Evolutionary conservation across 2,113 vertebrate species (phyloP).

Genomic region (Varanus salvator): DNA sequence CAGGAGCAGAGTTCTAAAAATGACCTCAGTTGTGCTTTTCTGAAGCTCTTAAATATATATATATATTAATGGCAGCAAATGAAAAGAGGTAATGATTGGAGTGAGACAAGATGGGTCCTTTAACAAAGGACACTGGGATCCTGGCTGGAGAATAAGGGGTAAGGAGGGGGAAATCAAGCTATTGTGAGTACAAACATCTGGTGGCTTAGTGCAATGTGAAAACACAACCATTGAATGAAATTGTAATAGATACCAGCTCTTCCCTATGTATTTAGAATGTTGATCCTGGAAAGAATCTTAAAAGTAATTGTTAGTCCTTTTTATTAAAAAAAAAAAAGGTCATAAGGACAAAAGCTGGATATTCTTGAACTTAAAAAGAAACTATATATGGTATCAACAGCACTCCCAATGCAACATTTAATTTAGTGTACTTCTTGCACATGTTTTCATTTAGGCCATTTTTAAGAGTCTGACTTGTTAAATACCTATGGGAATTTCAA

Average conservation of each 20-base stretch:
- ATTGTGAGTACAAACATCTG: no score
- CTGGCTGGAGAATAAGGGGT: no score
- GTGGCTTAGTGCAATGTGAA: no score
- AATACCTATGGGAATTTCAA: conserved; percentile 75
- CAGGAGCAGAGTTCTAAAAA: no score
- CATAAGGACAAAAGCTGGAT: conserved; percentile 22
- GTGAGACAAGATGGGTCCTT: no score
- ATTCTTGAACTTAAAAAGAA: background rate
- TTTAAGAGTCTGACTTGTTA: conserved; percentile 69
- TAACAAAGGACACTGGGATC: no score
- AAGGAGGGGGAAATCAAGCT: no score
- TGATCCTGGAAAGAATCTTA: conserved; percentile 34
- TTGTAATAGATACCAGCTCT: background rate
- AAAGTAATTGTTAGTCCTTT: conserved; percentile 20
- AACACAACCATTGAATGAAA: background rate
- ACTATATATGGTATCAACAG: conserved; percentile 52
- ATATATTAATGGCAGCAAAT: no score
- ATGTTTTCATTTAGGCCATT: conserved; percentile 64
- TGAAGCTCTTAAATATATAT: no score
- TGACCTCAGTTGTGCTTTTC: no score
- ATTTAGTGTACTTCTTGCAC: conserved; percentile 44
- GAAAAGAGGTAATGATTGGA: no score
- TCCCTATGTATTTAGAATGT: background rate
- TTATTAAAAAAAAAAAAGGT: background rate
- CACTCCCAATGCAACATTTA: conserved; percentile 56